Evolutionary conservation across 2,888 invertebrate species (phyloP), one percentile per base, ranked within the genome.

Genomic region (Agrotis ipsilon): DNA sequence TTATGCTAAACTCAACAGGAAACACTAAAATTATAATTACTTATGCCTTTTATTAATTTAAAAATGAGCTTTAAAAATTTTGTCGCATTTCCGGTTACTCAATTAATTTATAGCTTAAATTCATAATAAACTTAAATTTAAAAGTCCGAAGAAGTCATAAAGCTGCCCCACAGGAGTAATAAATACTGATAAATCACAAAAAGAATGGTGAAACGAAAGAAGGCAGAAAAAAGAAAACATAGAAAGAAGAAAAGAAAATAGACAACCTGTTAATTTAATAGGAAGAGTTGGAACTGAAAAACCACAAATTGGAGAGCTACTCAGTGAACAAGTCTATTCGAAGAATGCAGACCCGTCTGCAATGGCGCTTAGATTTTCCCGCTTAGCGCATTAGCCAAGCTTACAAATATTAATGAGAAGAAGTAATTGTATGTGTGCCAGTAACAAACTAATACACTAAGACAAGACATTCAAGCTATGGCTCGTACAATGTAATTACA

Each of bases 1-100:
- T 71, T 82, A 82, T 85, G 82, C 75, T 77, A 82, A 86, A 83
- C 74, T 77, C 62, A 83, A 81, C 66, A 79, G 80, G 71, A 76
- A 74, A 74, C 65, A 65, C 68, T 62, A 69, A 78, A 75, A 70
- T 63, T 66, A 69, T 72, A 62, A 48, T 71, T 55, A 65, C 72
- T 77, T 74, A 77, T 75, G 73, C 49, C 68, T 49, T 75, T 81
- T 70, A 79, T 59, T 72, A 75, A 72, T 76, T 77, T 72, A 75
- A 77, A 73, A 72, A 81, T 73, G 67, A 24, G 60, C 27, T 68
- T 71, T 71, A 76, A 63, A 32, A 43, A 68, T 49, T 59, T 72
- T 61, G 57, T 62, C 45, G 71, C 52, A 74, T 73, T 74, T 79
- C 61, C 59, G 74, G 21, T 70, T 27, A 2, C n/a, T 55, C 39